phyloP scores from a whole-genome alignment of 2,888 invertebrate genomes.

The Hipparchia sbordonii region DNA sequence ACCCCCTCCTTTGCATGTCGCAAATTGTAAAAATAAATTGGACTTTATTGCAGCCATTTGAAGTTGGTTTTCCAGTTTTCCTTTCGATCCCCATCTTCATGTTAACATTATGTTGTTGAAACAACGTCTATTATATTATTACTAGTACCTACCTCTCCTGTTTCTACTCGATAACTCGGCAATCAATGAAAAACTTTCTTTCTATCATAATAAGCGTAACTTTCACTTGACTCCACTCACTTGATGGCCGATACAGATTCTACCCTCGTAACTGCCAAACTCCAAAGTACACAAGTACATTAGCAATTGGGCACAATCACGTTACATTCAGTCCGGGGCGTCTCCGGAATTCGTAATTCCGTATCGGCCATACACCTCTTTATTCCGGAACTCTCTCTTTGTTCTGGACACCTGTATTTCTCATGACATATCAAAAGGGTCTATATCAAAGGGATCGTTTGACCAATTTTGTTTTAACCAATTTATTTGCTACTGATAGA shows the following conservation, averaged over 20 bases:
- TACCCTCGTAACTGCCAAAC: not conserved
- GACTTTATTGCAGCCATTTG: no score
- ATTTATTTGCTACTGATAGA: constrained; percentile 12
- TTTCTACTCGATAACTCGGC: not conserved
- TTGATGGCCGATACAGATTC: not conserved
- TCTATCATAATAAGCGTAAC: not conserved
- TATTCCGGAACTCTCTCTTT: constrained; percentile 5
- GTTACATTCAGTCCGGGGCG: constrained; percentile 25
- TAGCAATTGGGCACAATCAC: constrained; percentile 24
- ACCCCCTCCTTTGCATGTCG: no score
- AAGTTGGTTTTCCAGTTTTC: no score
- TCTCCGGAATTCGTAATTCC: constrained; percentile 24
- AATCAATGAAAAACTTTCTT: constrained; percentile 7
- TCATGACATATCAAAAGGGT: constrained; percentile 8
- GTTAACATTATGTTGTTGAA: no score
- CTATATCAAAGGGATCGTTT: constrained; percentile 7
- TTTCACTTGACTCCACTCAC: not conserved
- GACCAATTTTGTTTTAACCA: constrained; percentile 8
- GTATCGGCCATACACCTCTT: constrained; percentile 12
- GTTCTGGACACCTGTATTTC: constrained; percentile 17
- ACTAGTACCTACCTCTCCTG: not conserved
- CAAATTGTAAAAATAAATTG: no score
- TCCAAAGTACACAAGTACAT: constrained; percentile 24
- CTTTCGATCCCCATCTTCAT: no score
- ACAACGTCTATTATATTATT: no score